Percentiles rank a stretch among this genome's conserved stretches.
phyloP scores from a whole-genome alignment of 2,113 vertebrate genomes.

The Garra rufa region DNA sequence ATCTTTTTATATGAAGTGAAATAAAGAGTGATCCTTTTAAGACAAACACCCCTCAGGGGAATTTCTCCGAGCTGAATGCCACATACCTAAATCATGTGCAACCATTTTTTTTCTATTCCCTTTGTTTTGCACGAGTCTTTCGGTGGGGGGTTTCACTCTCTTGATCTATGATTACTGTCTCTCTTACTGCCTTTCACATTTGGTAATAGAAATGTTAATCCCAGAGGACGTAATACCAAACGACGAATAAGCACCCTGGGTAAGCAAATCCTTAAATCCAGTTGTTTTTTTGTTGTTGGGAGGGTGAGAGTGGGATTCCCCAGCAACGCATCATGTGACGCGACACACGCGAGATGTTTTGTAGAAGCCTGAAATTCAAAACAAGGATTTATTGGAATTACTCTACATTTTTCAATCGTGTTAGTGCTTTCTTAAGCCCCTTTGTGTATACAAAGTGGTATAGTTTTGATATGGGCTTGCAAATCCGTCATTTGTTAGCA shows the following conservation, averaged over 20 bases:
- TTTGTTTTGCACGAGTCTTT: constrained; percentile 9
- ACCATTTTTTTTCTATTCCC: neutral
- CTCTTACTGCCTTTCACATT: neutral
- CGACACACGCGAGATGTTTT: constrained; percentile 13
- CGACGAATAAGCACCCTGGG: constrained; percentile 59
- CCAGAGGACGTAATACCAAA: constrained; percentile 65
- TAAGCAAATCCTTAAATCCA: constrained; percentile 73
- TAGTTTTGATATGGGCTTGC: neutral
- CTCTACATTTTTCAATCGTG: constrained; percentile 24
- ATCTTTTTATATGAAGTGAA: constrained; percentile 32
- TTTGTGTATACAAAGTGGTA: neutral
- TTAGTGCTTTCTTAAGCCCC: neutral
- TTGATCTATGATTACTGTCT: constrained; percentile 44
- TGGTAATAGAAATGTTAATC: constrained; percentile 66
- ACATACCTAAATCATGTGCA: constrained; percentile 24
- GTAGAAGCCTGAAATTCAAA: constrained; percentile 20
- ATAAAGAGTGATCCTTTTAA: constrained; percentile 53
- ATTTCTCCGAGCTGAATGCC: neutral
- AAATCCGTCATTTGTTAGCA: neutral
- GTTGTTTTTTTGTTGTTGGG: constrained; percentile 71
- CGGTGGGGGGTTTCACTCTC: neutral
- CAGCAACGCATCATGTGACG: constrained; percentile 47
- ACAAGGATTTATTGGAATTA: constrained; percentile 32
- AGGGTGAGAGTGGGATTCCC: constrained; percentile 55
- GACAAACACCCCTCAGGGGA: neutral